Conservation (phyloP, 1,140 invertebrate species). For the Contarinia nasturtii region DNA sequence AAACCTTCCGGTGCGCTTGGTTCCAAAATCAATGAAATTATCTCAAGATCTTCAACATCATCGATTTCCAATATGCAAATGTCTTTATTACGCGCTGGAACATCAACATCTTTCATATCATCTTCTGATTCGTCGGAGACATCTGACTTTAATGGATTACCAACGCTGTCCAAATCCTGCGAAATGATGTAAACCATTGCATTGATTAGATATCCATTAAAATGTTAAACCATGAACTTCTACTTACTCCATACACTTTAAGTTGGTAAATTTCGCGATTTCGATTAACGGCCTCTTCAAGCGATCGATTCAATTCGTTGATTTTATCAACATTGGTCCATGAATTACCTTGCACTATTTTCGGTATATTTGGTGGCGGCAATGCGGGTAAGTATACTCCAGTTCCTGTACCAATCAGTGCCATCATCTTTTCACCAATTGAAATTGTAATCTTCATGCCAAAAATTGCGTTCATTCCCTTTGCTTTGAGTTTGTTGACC, state of each 20-base stretch:
- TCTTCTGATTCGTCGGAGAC: slow-evolving; percentile 55
- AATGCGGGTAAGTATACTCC: slow-evolving; percentile 56
- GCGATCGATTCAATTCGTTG: slow-evolving; percentile 37
- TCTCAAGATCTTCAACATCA: slow-evolving; percentile 69
- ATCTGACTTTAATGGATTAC: neutral
- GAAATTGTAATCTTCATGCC: slow-evolving; percentile 65
- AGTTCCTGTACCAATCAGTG: slow-evolving; percentile 76
- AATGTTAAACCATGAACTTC: neutral
- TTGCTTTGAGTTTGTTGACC: slow-evolving; percentile 77
- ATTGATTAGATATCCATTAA: neutral
- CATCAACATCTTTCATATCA: slow-evolving; percentile 52
- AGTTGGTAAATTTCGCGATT: slow-evolving; percentile 50
- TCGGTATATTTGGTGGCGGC: slow-evolving; percentile 46
- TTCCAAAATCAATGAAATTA: slow-evolving; percentile 59
- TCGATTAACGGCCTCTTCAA: slow-evolving; percentile 43
- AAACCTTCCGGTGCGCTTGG: slow-evolving; percentile 57
- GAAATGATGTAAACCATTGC: neutral
- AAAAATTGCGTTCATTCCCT: slow-evolving; percentile 87
- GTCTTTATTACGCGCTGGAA: slow-evolving; percentile 62
- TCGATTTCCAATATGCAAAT: slow-evolving; percentile 73
- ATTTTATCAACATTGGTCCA: slow-evolving; percentile 40
- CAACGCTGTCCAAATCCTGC: neutral
- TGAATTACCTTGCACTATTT: slow-evolving; percentile 40
- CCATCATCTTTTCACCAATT: slow-evolving; percentile 70
- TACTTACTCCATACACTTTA: slow-evolving; percentile 21